These are phyloP conservation scores for Copsychus sechellarum DNA, from an alignment of 2,113 vertebrate genomes.

Conservation along the genomic window DNA sequence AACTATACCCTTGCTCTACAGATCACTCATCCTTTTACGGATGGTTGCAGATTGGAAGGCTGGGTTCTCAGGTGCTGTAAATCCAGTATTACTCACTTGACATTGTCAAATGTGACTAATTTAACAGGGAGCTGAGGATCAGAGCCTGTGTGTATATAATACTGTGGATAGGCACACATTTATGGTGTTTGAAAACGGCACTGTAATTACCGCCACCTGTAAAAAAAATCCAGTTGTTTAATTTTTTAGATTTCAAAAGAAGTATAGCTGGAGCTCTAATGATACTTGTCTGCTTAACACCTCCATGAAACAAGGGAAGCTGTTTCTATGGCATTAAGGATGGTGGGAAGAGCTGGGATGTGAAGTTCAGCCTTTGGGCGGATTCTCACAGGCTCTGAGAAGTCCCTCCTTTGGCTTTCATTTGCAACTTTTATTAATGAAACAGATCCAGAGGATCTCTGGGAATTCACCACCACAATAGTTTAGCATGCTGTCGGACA, in stretches of 20 bases:
- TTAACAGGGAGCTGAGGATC: constrained; percentile 25
- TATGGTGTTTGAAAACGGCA: not conserved
- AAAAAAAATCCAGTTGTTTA: constrained; percentile 27
- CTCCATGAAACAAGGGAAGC: not conserved
- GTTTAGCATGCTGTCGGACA: constrained; percentile 42
- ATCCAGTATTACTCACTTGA: not conserved
- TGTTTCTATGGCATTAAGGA: not conserved
- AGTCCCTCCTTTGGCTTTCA: constrained; percentile 15
- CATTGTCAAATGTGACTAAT: not conserved
- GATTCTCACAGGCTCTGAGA: not conserved
- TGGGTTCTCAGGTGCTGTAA: not conserved
- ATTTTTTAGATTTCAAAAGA: constrained; percentile 1
- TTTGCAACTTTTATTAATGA: constrained; percentile 48
- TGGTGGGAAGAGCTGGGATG: not conserved
- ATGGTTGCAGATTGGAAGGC: not conserved
- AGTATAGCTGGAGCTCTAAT: not conserved
- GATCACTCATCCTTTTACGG: not conserved
- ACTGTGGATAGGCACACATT: not conserved
- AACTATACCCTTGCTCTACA: not conserved
- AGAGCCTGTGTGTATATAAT: not conserved
- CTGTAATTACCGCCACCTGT: constrained; percentile 1
- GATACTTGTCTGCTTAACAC: not conserved
- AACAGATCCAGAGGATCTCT: constrained; percentile 45
- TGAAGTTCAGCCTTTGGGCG: not conserved
- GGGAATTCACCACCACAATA: constrained; percentile 26